Percentiles rank a stretch among this genome's conserved stretches.
Conservation (phyloP, 2,888 invertebrate species). For the Eudemis profundana region DNA sequence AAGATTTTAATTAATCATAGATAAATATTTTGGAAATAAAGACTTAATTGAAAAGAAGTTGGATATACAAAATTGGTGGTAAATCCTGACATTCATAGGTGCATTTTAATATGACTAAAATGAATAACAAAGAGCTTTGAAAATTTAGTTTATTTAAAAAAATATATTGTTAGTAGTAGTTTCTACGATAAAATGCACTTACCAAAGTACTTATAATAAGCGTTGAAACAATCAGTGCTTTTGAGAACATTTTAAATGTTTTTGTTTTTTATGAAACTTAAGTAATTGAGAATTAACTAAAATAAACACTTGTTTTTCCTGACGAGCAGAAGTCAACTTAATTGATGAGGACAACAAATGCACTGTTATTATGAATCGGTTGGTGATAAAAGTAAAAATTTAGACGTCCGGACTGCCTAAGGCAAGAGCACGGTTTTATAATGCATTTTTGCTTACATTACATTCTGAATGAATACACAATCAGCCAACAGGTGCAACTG, state of each 20-base stretch:
- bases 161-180: too few relatives aligned
- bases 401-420: background rate
- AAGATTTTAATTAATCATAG: background rate
- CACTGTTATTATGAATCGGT: background rate
- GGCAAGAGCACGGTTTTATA: background rate
- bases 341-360: background rate
- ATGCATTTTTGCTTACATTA: constrained; percentile 8
- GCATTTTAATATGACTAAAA: too few relatives aligned
- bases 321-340: background rate
- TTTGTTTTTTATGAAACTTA: background rate
- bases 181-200: too few relatives aligned
- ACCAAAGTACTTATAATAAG: constrained; percentile 31
- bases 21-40: background rate
- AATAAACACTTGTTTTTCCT: background rate
- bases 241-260: constrained; percentile 21
- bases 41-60: too few relatives aligned
- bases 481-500: constrained; percentile 15
- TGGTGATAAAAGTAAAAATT: background rate
- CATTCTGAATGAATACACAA: background rate
- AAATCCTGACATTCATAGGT: too few relatives aligned
- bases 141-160: too few relatives aligned
- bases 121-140: too few relatives aligned
- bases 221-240: constrained; percentile 1
- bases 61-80: background rate
- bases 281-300: background rate